phyloP scores from a whole-genome alignment of 2,113 vertebrate genomes.

The Indri indri region DNA sequence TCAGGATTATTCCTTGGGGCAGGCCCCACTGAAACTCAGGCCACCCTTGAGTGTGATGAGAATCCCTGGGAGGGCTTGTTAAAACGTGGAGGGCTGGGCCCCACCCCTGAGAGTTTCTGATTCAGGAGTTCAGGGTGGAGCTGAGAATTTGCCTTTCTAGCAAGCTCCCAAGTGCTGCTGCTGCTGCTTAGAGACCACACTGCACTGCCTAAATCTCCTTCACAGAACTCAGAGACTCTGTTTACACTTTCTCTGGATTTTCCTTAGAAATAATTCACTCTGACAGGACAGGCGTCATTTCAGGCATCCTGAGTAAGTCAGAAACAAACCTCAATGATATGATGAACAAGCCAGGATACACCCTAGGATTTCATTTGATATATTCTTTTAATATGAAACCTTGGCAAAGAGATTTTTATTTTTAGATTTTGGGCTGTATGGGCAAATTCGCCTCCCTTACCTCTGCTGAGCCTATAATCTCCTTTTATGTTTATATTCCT shows the following conservation, averaged over 20 bases:
- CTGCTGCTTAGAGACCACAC: accelerated
- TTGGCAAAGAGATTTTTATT: background rate
- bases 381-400: background rate
- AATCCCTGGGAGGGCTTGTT: background rate
- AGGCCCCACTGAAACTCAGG: background rate
- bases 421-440: background rate
- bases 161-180: background rate
- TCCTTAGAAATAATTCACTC: background rate
- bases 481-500: background rate
- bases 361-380: background rate
- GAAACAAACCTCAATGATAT: background rate
- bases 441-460: background rate
- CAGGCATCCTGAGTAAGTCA: background rate
- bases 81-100: background rate
- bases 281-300: background rate
- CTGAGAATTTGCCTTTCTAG: background rate
- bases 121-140: background rate
- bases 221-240: background rate
- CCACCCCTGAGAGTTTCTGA: background rate
- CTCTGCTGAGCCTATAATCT: background rate
- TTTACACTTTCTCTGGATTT: background rate
- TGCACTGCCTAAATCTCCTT: background rate
- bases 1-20: background rate
- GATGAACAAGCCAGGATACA: background rate
- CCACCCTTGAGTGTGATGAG: background rate